A percentile compares a stretch with the other conserved stretches of the same genome.
Conservation (phyloP, 2,113 vertebrate genomes). For the Montifringilla adamsi region DNA sequence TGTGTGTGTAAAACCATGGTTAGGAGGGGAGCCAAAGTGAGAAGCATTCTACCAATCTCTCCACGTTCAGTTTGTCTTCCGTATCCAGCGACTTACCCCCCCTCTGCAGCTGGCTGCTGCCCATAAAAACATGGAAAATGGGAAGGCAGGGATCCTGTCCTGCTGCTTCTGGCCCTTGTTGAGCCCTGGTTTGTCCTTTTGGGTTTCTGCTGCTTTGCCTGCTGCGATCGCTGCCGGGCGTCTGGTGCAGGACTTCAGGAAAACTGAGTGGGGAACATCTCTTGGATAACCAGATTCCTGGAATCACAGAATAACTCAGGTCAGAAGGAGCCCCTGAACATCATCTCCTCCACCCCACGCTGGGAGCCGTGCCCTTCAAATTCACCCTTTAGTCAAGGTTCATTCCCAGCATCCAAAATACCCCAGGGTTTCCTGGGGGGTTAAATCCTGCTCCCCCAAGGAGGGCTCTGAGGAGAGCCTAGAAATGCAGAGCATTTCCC, state of each 20-base stretch:
- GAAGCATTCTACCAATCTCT: not conserved
- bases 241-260: not conserved
- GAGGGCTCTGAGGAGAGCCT: not conserved
- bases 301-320: too few species aligned
- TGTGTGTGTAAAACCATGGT: not conserved
- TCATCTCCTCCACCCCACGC: not conserved
- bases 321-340: not conserved
- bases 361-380: not conserved
- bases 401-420: not conserved
- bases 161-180: not conserved
- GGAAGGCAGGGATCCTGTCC: not conserved
- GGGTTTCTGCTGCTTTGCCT: not conserved
- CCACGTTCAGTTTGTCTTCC: not conserved
- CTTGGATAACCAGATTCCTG: not conserved
- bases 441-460: not conserved
- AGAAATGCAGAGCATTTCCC: not conserved
- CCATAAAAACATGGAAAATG: not conserved
- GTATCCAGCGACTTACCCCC: not conserved
- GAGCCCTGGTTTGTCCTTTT: not conserved
- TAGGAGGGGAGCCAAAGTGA: not conserved
- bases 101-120: not conserved
- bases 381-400: not conserved
- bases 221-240: fast-evolving
- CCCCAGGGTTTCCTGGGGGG: not conserved
- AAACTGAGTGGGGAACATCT: fast-evolving